phyloP scores from a whole-genome alignment of 2,888 invertebrate genomes.

The Epsilonema sp. region DNA sequence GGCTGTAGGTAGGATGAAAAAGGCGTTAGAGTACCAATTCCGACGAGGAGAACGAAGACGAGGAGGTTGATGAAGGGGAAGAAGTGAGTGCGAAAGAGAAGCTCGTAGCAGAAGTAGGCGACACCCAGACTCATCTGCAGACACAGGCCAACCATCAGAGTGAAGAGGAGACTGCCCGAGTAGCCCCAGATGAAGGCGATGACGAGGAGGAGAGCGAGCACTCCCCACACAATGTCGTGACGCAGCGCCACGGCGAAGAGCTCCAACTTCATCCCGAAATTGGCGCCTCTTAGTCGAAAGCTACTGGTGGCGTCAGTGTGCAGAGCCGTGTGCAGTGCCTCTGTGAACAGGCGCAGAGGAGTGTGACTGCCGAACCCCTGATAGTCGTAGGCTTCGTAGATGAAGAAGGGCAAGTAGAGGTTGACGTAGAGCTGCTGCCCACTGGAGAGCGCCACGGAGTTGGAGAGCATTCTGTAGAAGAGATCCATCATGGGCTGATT shows the following conservation, averaged over 20 bases:
- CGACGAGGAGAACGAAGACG: constrained; percentile 55
- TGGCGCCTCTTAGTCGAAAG: not conserved
- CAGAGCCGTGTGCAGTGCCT: not conserved
- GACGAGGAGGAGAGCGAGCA: constrained; percentile 51
- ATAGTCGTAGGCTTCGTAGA: not conserved
- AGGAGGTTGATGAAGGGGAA: constrained; percentile 96
- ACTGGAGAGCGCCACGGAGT: not conserved
- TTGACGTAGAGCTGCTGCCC: not conserved
- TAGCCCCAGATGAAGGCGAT: constrained; percentile 60
- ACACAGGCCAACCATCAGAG: constrained; percentile 57
- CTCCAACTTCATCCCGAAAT: not conserved
- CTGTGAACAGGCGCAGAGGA: not conserved
- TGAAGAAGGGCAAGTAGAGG: not conserved
- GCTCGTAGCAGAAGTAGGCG: constrained; percentile 70
- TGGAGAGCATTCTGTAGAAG: not conserved
- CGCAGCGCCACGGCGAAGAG: constrained; percentile 63
- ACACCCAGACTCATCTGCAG: constrained; percentile 66
- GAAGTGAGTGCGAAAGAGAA: constrained; percentile 52
- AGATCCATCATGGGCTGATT: not conserved
- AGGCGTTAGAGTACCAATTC: no score
- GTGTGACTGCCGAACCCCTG: not conserved
- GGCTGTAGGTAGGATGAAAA: no score
- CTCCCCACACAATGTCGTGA: constrained; percentile 56
- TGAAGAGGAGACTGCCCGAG: constrained; percentile 64
- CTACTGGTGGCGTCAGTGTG: not conserved